Conservation (phyloP, 2,797 vertebrate species). For the Muscicapa comitata region DNA sequence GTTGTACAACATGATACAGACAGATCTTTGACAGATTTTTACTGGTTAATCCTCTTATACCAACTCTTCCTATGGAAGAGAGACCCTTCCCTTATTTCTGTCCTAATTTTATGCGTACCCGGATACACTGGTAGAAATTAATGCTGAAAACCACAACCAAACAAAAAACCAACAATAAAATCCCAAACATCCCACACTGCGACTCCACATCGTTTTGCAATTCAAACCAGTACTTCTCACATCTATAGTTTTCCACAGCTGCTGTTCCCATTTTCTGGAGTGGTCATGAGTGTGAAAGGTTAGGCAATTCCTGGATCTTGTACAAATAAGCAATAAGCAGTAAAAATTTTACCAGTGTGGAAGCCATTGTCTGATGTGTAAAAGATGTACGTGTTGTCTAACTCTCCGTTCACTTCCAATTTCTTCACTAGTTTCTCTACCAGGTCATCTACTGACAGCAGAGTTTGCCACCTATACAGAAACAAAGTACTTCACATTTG, state of each 20-base stretch:
- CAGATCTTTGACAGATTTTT: neutral
- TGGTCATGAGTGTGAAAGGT: neutral
- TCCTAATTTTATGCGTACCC: neutral
- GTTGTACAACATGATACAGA: neutral
- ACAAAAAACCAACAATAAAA: neutral
- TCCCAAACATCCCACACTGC: neutral
- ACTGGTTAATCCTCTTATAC: neutral
- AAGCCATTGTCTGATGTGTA: conserved; percentile 98
- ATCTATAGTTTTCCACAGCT: neutral
- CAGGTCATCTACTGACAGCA: conserved; percentile 96
- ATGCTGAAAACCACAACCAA: neutral
- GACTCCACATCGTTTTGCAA: neutral
- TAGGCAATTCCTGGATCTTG: neutral
- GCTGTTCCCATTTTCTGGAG: neutral
- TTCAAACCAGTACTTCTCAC: neutral
- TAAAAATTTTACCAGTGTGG: conserved; percentile 84
- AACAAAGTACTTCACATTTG: neutral
- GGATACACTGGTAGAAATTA: neutral
- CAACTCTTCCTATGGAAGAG: neutral
- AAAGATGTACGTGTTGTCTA: conserved; percentile 92
- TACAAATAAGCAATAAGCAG: neutral
- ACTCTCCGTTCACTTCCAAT: conserved; percentile 83
- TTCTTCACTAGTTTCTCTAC: conserved; percentile 91
- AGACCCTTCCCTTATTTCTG: neutral
- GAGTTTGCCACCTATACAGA: conserved; percentile 86